These are phyloP conservation scores for Pogonus chalceus DNA, from an alignment of 1,140 invertebrate species.

Conservation along the genomic window DNA sequence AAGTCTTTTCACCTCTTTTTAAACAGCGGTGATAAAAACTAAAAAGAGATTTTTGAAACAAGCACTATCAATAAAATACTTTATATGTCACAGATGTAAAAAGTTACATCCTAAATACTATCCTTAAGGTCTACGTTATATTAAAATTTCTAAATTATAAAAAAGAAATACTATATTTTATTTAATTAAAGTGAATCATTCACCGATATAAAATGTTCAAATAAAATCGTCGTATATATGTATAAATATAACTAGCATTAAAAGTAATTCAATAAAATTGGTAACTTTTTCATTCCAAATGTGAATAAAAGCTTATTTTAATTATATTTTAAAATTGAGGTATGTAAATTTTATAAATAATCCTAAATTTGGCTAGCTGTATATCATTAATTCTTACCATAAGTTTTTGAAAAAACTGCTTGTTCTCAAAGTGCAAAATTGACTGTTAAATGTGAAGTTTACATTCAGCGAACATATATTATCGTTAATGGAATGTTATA, in stretches of 20 bases:
- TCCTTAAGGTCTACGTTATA: neutral
- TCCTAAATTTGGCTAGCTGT: no score
- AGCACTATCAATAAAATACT: constrained; percentile 1
- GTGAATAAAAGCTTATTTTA: no score
- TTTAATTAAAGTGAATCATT: no score
- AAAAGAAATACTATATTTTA: no score
- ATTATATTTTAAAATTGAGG: neutral
- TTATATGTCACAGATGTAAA: neutral
- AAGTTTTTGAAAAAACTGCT: constrained; percentile 9
- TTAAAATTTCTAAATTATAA: constrained; percentile 1
- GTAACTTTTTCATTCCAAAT: no score
- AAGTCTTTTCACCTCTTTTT: neutral
- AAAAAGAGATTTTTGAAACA: neutral
- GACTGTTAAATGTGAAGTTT: constrained; percentile 3
- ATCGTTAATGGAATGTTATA: constrained; percentile 1
- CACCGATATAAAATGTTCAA: no score
- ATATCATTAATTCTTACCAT: no score
- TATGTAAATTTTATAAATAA: constrained; percentile 4
- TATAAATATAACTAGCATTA: no score
- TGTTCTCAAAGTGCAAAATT: constrained; percentile 6
- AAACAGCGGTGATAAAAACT: neutral
- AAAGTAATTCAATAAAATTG: no score
- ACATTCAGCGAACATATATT: neutral
- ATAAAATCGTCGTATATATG: no score
- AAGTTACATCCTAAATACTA: neutral